A percentile compares a stretch with the other conserved stretches of the same genome.
These are phyloP conservation scores for Tychaedon coryphoeus DNA, from an alignment of 2,113 vertebrate genomes.

Conservation along the genomic window DNA sequence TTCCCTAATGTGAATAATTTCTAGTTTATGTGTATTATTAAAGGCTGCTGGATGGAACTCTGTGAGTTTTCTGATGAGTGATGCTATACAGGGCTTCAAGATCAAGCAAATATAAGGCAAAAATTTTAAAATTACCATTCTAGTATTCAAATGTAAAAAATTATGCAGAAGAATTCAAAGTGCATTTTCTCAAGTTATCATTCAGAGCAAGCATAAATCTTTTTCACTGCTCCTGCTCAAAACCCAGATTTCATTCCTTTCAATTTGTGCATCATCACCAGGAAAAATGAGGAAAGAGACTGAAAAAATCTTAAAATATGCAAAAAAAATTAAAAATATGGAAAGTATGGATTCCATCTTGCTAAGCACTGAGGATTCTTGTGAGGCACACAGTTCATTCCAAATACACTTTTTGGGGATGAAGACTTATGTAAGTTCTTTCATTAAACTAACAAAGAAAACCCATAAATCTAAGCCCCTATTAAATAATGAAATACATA, in stretches of 20 bases:
- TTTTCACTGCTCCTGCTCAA: neutral
- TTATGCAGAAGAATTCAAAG: neutral
- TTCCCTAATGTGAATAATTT: neutral
- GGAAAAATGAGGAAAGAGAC: neutral
- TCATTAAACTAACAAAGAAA: neutral
- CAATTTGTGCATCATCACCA: neutral
- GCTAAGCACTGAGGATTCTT: neutral
- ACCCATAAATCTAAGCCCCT: neutral
- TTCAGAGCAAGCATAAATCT: neutral
- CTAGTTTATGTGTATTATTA: neutral
- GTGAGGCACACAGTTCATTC: neutral
- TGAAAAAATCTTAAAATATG: neutral
- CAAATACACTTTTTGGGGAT: neutral
- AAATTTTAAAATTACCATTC: neutral
- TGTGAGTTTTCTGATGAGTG: neutral
- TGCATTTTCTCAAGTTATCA: neutral
- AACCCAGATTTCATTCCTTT: neutral
- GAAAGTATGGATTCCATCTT: neutral
- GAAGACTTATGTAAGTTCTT: neutral
- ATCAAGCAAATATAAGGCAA: neutral
- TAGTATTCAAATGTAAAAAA: neutral
- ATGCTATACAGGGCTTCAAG: neutral
- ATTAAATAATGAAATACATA: neutral
- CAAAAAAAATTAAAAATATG: neutral
- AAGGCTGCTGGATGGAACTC: neutral